These are phyloP conservation scores for Mormyrus iriodes DNA, from an alignment of 2,113 vertebrate genomes.

Conservation along the genomic window DNA sequence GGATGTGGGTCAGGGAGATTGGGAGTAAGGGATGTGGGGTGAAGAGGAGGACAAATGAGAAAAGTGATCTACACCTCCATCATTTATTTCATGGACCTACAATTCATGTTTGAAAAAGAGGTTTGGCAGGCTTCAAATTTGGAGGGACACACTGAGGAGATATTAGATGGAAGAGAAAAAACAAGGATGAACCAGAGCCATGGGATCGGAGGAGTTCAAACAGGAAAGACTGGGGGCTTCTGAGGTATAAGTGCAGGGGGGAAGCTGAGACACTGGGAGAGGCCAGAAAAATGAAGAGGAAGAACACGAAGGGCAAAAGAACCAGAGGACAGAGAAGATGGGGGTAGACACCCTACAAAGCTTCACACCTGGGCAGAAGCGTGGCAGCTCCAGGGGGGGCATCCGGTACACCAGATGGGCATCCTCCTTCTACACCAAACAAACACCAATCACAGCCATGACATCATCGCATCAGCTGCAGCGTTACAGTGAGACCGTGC, in stretches of 20 bases:
- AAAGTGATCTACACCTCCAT: not conserved
- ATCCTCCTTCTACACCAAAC: slow-evolving; percentile 35
- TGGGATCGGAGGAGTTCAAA: not conserved
- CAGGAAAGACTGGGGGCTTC: not conserved
- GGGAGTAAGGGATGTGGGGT: not conserved
- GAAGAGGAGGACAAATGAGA: not conserved
- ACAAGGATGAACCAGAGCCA: not conserved
- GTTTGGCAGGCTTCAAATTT: not conserved
- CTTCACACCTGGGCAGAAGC: slow-evolving; percentile 52
- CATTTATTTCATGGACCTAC: not conserved
- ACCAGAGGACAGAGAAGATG: not conserved
- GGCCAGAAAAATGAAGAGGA: not conserved
- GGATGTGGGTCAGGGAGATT: not conserved
- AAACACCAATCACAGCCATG: not conserved
- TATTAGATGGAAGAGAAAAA: not conserved
- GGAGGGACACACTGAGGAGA: not conserved
- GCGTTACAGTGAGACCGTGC: not conserved
- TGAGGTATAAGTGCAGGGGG: not conserved
- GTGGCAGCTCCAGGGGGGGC: slow-evolving; percentile 44
- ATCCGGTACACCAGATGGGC: slow-evolving; percentile 56
- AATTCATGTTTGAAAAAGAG: not conserved
- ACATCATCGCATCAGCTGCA: not conserved
- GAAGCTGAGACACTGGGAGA: slow-evolving; percentile 21
- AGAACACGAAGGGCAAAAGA: slow-evolving; percentile 4
- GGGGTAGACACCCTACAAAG: not conserved